These are phyloP conservation scores for Spodoptera exigua DNA, from an alignment of 2,888 invertebrate species.

Conservation along the genomic window DNA sequence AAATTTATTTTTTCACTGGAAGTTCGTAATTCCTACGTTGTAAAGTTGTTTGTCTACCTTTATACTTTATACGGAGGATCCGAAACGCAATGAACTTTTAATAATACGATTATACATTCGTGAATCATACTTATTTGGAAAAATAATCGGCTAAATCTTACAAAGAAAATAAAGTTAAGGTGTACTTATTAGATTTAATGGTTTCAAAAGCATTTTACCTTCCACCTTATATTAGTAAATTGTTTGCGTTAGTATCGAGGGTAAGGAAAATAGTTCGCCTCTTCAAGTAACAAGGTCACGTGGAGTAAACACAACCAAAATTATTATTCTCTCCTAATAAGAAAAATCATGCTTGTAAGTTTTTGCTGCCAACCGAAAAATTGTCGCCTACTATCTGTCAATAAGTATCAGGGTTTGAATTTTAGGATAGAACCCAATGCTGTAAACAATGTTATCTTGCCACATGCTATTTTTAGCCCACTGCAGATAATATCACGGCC, in stretches of 20 bases:
- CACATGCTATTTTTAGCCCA: constrained; percentile 52
- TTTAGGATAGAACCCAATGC: constrained; percentile 29
- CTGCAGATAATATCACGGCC: constrained; percentile 47
- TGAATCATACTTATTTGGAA: neutral
- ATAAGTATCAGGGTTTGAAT: constrained; percentile 21
- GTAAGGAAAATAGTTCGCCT: constrained; percentile 14
- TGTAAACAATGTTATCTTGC: constrained; percentile 53
- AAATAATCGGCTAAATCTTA: too few relatives aligned
- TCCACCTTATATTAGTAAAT: constrained; percentile 7
- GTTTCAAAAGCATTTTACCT: neutral
- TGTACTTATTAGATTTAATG: too few relatives aligned
- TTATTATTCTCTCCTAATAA: constrained; percentile 26
- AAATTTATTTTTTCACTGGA: neutral
- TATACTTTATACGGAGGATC: neutral
- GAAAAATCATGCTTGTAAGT: constrained; percentile 23
- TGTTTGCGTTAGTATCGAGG: constrained; percentile 3
- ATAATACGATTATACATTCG: too few relatives aligned
- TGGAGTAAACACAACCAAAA: constrained; percentile 19
- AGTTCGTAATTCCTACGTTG: neutral
- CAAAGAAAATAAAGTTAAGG: neutral
- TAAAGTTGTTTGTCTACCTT: neutral
- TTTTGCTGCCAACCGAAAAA: constrained; percentile 14
- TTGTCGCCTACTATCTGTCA: constrained; percentile 25
- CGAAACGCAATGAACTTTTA: neutral
- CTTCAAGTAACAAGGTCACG: constrained; percentile 10